Evolutionary conservation across 1,140 invertebrate species (phyloP).

Genomic region (Cepaea nemoralis): DNA sequence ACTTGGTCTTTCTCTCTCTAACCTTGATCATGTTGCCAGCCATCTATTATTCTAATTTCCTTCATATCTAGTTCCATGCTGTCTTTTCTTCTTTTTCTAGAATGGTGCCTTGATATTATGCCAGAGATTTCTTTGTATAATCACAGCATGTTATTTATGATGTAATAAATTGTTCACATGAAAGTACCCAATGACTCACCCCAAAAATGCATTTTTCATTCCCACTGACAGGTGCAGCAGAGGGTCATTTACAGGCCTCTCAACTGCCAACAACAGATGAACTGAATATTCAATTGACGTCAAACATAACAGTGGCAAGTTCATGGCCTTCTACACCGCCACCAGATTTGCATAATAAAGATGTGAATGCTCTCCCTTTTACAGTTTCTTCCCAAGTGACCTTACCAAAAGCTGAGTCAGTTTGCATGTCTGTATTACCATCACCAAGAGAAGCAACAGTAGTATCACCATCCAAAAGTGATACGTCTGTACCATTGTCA

Average conservation of each 20-base stretch:
- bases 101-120: no score
- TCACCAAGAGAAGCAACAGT: background rate
- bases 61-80: no score
- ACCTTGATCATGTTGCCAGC: no score
- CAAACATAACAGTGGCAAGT: background rate
- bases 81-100: no score
- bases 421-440: background rate
- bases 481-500: background rate
- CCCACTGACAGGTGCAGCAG: background rate
- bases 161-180: no score
- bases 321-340: background rate
- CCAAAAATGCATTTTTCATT: no score
- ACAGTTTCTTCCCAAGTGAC: background rate
- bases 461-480: background rate
- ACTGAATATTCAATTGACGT: background rate
- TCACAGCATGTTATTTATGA: no score
- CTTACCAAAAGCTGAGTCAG: background rate
- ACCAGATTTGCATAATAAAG: background rate
- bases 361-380: background rate
- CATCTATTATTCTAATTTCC: no score
- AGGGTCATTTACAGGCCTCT: background rate
- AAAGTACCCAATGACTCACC: no score
- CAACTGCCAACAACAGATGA: background rate
- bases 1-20: no score
- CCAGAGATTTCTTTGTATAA: no score